Evolutionary conservation across 37 sponge, comb jelly and placozoan genomes (phyloP).

Genomic region (Tethya wilhelma): DNA sequence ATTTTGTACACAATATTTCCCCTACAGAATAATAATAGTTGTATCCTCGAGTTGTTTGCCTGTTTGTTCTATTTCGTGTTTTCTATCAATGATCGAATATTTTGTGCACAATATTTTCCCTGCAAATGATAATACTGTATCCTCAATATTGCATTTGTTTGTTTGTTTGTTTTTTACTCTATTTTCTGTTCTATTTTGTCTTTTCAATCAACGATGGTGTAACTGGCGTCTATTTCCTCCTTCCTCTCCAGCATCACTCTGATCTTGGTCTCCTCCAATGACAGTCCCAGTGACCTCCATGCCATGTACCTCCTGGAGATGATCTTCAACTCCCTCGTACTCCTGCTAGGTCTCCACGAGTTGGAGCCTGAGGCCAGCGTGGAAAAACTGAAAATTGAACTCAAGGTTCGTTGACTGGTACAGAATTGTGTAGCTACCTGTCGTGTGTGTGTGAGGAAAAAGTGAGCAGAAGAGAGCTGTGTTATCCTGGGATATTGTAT

Average conservation of each 20-base stretch:
- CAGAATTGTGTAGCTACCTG: too few relatives aligned
- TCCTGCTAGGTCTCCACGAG: constrained; percentile 60
- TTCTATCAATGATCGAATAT: too few relatives aligned
- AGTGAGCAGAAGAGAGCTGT: too few relatives aligned
- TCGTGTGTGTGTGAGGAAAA: too few relatives aligned
- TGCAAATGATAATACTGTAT: not conserved
- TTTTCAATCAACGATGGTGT: not conserved
- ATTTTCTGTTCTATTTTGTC: not conserved
- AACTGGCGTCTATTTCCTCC: too few relatives aligned
- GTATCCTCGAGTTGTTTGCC: too few relatives aligned
- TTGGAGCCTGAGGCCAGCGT: constrained; percentile 24
- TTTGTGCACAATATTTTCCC: too few relatives aligned
- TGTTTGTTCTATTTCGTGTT: too few relatives aligned
- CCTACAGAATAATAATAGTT: too few relatives aligned
- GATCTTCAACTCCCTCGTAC: constrained; percentile 62
- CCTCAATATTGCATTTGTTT: not conserved
- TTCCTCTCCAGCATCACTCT: constrained; percentile 46
- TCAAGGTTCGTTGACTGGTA: too few relatives aligned
- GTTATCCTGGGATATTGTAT: too few relatives aligned
- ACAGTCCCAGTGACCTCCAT: constrained; percentile 29
- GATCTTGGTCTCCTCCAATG: constrained; percentile 34
- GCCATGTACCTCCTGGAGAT: constrained; percentile 40
- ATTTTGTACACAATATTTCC: too few relatives aligned
- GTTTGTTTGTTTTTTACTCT: not conserved
- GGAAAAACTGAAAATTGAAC: constrained; percentile 56